Percentiles rank a stretch among this genome's conserved stretches.
phyloP scores from a whole-genome alignment of 2,113 vertebrate species.

The Calidris pygmaea region DNA sequence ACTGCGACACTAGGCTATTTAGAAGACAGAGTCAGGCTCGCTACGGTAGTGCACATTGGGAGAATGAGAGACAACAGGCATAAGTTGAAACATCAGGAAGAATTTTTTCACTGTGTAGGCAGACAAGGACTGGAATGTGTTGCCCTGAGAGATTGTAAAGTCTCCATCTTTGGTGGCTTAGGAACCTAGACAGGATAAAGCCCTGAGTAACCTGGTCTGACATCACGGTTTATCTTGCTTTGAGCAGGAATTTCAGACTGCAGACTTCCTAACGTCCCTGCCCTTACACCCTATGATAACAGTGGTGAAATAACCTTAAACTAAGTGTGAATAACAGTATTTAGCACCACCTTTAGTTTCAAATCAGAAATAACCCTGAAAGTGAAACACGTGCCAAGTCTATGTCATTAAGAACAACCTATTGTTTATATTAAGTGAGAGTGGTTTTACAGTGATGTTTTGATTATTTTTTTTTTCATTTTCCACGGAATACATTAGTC shows the following conservation, averaged over 20 bases:
- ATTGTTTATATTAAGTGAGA: background rate
- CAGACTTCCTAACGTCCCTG: background rate
- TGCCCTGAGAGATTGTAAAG: background rate
- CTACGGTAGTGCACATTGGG: too few species aligned
- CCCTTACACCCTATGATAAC: background rate
- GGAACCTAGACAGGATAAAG: background rate
- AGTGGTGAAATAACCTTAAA: background rate
- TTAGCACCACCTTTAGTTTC: background rate
- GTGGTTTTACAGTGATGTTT: background rate
- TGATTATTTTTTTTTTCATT: background rate
- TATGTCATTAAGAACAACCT: background rate
- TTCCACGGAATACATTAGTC: background rate
- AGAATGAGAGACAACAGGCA: background rate
- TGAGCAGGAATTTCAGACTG: background rate
- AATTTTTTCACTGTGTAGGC: background rate
- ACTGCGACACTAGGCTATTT: background rate
- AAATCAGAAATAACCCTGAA: background rate
- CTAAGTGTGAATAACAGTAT: background rate
- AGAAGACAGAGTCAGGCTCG: background rate
- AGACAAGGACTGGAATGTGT: background rate
- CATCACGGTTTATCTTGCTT: background rate
- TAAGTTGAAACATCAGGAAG: background rate
- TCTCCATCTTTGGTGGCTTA: background rate
- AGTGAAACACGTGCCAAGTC: background rate
- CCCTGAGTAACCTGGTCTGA: background rate